Base-by-base conservation (phyloP, 2,888 invertebrate genomes). In the Labia minor region DNA sequence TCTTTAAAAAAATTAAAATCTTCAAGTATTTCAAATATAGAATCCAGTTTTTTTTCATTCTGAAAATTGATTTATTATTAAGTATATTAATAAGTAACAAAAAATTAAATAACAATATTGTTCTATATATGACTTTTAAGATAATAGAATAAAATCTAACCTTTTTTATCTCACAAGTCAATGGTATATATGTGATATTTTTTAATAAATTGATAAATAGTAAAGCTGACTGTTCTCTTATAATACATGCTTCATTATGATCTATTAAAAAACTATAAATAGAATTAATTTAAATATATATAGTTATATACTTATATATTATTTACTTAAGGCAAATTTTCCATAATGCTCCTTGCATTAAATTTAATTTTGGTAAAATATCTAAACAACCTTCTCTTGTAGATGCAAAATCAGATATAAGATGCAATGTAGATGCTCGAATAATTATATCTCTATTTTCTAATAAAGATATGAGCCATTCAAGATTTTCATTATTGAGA, bases 171-270 rank as follows among this genome's bases (percentile, higher is more conserved):
- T 26, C 26, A 8, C 26, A 26, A 26, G 26, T 26, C 14, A 49
- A 14, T n/a, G 49, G 49, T 3, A 49, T 14, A 49, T 49, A 49
- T 3, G 49, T 49, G 16, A 49, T 49, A 49, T 49, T 49, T 49
- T 49, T 49, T 49, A 49, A 49, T 63, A 83, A 74, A 75, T 82
- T 82, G 10, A 78, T 76, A 37, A 83, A 74, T 14, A 83, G 75
- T 20, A 78, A 74, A n/a, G 81, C 81, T 11, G 82, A 82, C 72
- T 83, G 80, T 74, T 83, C 83, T 69, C 80, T 76, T 0, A 83
- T 81, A 49, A 83, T 75, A 71, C 78, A 80, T 0, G 83, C 79
- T 74, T 84, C 83, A 26, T 77, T 78, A 68, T 79, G 76, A 73
- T 81, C 78, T 10, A 76, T 71, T n/a, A 79, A 67, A 67, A 77